Evolutionary conservation across 2,888 invertebrate genomes (phyloP).

Genomic region (Campoletis raptor): DNA sequence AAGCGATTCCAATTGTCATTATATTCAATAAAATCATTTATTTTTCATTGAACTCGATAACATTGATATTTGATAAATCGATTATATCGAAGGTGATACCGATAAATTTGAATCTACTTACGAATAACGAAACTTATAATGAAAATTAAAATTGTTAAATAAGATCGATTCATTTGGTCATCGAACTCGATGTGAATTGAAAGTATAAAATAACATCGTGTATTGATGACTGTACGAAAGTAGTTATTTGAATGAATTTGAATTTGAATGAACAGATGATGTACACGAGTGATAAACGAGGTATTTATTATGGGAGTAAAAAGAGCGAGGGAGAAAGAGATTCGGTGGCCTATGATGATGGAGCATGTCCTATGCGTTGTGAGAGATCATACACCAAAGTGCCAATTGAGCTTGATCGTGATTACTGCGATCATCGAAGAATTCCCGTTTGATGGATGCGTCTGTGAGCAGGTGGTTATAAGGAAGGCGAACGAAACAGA

Average conservation of each 20-base stretch:
- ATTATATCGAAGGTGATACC: too few relatives aligned
- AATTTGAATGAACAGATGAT: neutral
- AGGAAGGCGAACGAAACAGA: conserved; percentile 24
- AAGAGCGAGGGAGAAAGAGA: neutral
- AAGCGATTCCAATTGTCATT: too few relatives aligned
- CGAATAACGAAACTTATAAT: neutral
- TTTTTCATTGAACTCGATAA: too few relatives aligned
- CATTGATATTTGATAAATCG: too few relatives aligned
- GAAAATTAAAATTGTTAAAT: neutral
- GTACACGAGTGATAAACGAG: neutral
- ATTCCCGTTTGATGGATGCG: conserved; percentile 29
- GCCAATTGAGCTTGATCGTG: conserved; percentile 25
- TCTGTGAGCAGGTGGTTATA: conserved; percentile 17
- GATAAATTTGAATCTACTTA: neutral
- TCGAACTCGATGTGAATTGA: neutral
- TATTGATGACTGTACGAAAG: neutral
- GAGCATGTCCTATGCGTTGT: neutral
- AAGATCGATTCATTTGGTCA: conserved; percentile 1
- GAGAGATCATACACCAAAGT: conserved; percentile 5
- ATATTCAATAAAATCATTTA: too few relatives aligned
- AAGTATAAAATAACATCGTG: neutral
- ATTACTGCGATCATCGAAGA: conserved; percentile 27
- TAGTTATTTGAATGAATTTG: conserved; percentile 8
- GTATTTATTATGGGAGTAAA: neutral
- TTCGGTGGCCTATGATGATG: neutral